These are phyloP conservation scores for Toxotes jaculatrix DNA, from an alignment of 2,113 vertebrate species.

Conservation along the genomic window DNA sequence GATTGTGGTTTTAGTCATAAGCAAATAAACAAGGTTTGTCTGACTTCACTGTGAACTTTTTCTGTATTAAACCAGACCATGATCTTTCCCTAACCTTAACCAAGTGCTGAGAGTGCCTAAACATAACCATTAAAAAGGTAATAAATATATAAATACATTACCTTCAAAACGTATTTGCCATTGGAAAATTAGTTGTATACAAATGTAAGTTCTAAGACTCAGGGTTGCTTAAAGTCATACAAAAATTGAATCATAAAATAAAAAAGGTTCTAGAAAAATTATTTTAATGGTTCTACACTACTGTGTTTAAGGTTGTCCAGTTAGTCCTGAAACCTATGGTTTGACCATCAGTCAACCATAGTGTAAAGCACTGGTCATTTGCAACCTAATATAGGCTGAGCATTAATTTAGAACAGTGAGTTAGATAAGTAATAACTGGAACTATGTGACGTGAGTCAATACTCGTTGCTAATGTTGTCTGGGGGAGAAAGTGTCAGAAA, in stretches of 20 bases:
- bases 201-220: not conserved
- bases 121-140: not conserved
- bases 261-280: not conserved
- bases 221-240: not conserved
- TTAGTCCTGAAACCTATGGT: not conserved
- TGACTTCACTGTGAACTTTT: no score
- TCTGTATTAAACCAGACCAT: no score
- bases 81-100: no score
- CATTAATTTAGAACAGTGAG: not conserved
- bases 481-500: not conserved
- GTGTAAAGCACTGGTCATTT: not conserved
- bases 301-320: not conserved
- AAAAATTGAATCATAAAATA: not conserved
- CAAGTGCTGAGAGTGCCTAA: not conserved
- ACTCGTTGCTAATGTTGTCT: not conserved
- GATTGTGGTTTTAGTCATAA: no score
- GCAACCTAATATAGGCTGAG: not conserved
- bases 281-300: not conserved
- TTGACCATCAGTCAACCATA: not conserved
- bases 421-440: not conserved
- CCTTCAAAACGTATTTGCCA: not conserved
- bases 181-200: not conserved
- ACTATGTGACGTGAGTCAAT: not conserved
- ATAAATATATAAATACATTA: not conserved
- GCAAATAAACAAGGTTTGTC: no score